A percentile compares a stretch with the other conserved stretches of the same genome.
These are phyloP conservation scores for Lepidurus packardi DNA, from an alignment of 1,140 invertebrate genomes.

Conservation along the genomic window DNA sequence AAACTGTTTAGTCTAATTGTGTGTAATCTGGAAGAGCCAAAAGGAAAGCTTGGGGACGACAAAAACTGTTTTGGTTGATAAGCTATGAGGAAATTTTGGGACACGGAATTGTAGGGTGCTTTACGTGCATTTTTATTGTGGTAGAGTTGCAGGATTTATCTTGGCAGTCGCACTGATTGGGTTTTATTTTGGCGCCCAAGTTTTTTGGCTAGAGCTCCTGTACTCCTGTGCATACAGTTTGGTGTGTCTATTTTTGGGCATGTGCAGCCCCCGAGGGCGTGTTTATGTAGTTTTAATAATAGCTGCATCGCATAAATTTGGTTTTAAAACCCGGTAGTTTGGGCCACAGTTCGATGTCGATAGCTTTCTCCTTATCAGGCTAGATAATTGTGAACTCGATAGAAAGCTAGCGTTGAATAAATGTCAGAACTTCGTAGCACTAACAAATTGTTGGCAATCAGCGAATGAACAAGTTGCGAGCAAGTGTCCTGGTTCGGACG, in stretches of 20 bases:
- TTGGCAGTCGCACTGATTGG: conserved; percentile 13
- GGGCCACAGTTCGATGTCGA: not conserved
- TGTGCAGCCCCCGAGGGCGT: conserved; percentile 19
- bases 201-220: not conserved
- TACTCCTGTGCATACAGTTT: not conserved
- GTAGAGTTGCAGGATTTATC: not conserved
- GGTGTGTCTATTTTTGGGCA: conserved; percentile 18
- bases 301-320: conserved; percentile 10
- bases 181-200: conserved; percentile 15
- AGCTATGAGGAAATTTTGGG: no score
- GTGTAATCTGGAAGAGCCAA: no score
- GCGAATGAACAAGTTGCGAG: not conserved
- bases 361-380: not conserved
- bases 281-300: conserved; percentile 20
- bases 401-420: not conserved
- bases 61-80: no score
- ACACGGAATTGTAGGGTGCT: not conserved
- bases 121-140: not conserved
- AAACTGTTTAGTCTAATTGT: no score
- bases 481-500: not conserved
- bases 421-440: not conserved
- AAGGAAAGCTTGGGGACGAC: no score
- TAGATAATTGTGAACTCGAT: not conserved
- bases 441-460: not conserved
- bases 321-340: not conserved